Evolutionary conservation across 2,888 invertebrate genomes (phyloP).

Genomic region (Heteromyza rotundicornis): DNA sequence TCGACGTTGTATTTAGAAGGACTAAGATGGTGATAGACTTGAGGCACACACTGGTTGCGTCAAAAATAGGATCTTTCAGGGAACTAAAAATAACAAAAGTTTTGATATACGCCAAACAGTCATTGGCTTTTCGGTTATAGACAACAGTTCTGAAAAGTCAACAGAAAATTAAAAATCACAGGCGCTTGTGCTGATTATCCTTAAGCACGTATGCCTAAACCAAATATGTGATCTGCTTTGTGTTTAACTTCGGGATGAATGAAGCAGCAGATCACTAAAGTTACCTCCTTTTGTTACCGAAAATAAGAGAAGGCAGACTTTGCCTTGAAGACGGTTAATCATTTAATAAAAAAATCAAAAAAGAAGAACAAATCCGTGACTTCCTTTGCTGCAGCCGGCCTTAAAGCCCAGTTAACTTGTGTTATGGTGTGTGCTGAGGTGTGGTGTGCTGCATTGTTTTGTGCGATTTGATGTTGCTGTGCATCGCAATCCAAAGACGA

Average conservation of each 20-base stretch:
- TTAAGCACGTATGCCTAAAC: conserved; percentile 56
- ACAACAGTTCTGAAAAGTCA: conserved; percentile 17
- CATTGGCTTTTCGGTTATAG: conserved; percentile 45
- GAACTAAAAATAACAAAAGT: not conserved
- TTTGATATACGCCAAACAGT: conserved; percentile 37
- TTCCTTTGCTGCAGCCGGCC: conserved; percentile 35
- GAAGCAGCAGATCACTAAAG: conserved; percentile 5
- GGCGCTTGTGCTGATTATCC: conserved; percentile 55
- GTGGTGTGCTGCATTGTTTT: not conserved
- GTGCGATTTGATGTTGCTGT: not conserved
- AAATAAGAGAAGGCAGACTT: conserved; percentile 22
- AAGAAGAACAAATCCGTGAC: conserved; percentile 38
- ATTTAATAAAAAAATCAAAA: conserved; percentile 42
- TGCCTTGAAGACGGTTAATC: conserved; percentile 39
- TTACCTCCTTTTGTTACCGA: conserved; percentile 14
- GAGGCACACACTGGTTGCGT: conserved; percentile 18
- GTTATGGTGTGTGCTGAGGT: not conserved
- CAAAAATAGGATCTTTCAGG: not conserved
- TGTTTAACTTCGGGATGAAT: not conserved
- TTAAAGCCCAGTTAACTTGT: conserved; percentile 13
- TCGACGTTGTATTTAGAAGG: conserved; percentile 17
- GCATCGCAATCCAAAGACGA: conserved; percentile 17
- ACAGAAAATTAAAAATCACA: conserved; percentile 23
- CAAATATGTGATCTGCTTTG: conserved; percentile 36
- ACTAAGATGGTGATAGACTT: conserved; percentile 33